Evolutionary conservation across 2,113 vertebrate species (phyloP), one percentile per base, ranked within the genome.

Genomic region (Plotosus lineatus): DNA sequence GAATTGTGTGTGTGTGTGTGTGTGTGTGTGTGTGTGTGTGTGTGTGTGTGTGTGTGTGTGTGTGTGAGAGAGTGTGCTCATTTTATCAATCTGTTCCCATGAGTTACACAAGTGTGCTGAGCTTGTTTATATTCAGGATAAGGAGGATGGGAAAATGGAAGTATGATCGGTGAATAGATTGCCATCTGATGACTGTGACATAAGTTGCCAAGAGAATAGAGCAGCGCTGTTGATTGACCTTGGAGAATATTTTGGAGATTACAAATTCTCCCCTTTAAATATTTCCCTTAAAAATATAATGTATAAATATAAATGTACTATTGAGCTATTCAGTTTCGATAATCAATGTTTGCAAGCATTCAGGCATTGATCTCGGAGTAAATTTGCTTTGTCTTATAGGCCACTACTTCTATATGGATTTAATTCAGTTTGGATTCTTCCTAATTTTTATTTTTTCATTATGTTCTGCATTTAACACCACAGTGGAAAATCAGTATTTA

Each of bases 161-260:
- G 71, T 73, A 31, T 40, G 61, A 23, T 40, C 9, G 4, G 61
- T 38, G 71, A 65, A 71, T 58, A 71, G n/a, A 79, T 60, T 66
- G 78, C 33, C 38, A 68, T 79, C 63, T 69, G 48, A 68, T 31
- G 38, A 44, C 19, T 46, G 28, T 26, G 40, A 58, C 38, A 71
- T 79, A 65, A 44, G 56, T 58, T 71, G 50, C 71, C n/a, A 71
- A 56, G 50, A 31, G 50, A 56, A 53, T 79, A 31, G 51, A 79
- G 65, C 71, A 51, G 8, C 46, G 44, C 63, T 71, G 36, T 51
- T 40, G 50, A 19, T 38, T 79, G 77, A 78, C 77, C 77, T 77
- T 78, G 46, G 36, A 51, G 55, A 79, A 17, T 69, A 48, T 79
- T 48, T 23, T 68, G n/a, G 50, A 56, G 26, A 79, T 79, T 38